Evolutionary conservation across 2,888 invertebrate species (phyloP), one percentile per base, ranked within the genome.

Genomic region (Pheosia tremula): DNA sequence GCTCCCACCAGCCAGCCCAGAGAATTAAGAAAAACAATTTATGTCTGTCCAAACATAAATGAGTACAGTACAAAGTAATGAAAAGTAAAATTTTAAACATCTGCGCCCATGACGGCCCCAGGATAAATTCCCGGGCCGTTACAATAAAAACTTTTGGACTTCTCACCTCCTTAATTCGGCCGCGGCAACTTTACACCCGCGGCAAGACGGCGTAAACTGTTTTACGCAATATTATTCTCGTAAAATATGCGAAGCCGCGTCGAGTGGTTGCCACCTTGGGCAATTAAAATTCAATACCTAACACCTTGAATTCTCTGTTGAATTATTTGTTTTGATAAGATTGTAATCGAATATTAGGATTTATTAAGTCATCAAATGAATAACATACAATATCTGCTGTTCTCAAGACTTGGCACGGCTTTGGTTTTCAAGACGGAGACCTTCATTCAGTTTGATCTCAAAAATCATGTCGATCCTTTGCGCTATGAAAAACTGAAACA

Each of bases 101-200:
- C 81, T 78, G 78, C 74, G 61, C 67, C 59, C 53, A 67, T 67
- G 69, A 74, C 69, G 69, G 69, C 74, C 68, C 60, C 61, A 64
- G 75, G 83, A 82, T 84, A 79, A 83, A 81, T 82, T 80, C 71
- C 73, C 60, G 60, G 69, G 75, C 64, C 72, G 75, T 79, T 83
- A 84, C 84, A 85, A 85, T 86, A 85, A 84, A 86, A 85, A 85
- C 81, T 86, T 86, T 81, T 76, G 75, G 72, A 81, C 77, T 81
- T 83, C 81, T 78, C 85, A 85, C 86, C 84, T 85, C 79, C 82
- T 83, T 80, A 83, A 84, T 81, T 84, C 79, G 68, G 74, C 67
- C 72, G 71, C 74, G 71, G 67, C 65, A 72, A 78, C 73, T 79
- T 81, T 67, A 67, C 71, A 70, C 60, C 65, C 24, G 24, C 24